Conservation (phyloP, 2,888 invertebrate genomes). For the Rambutsinella grinnellia region DNA sequence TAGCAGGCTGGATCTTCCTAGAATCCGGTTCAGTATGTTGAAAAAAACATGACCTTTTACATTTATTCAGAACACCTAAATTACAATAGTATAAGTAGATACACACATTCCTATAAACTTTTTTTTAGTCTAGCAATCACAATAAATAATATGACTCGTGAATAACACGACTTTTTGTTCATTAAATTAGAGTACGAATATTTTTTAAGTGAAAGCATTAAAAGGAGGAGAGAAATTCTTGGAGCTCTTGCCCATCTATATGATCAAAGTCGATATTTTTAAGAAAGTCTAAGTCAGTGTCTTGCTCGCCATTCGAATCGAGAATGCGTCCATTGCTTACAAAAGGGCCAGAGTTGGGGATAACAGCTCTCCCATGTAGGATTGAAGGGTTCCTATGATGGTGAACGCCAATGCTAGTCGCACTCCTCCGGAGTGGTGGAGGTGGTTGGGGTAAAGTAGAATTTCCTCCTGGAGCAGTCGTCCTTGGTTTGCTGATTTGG, state of each 20-base stretch:
- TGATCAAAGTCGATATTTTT: slow-evolving; percentile 46
- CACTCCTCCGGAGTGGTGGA: slow-evolving; percentile 23
- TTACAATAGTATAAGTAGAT: no score
- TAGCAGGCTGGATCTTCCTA: no score
- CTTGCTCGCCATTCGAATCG: slow-evolving; percentile 41
- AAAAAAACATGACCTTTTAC: background rate
- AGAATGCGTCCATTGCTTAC: background rate
- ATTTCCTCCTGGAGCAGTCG: slow-evolving; percentile 8
- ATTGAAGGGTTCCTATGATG: background rate
- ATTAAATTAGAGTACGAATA: background rate
- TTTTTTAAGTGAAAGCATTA: slow-evolving; percentile 8
- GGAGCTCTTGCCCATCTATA: slow-evolving; percentile 55
- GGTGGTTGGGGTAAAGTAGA: slow-evolving; percentile 20
- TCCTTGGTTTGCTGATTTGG: background rate
- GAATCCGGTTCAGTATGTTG: no score
- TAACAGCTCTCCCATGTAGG: background rate
- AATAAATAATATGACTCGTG: background rate
- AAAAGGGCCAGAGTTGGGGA: background rate
- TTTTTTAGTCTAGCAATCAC: background rate
- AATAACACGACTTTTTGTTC: background rate
- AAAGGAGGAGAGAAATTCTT: slow-evolving; percentile 51
- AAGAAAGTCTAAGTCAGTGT: slow-evolving; percentile 50
- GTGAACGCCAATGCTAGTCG: slow-evolving; percentile 26
- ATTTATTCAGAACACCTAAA: no score
- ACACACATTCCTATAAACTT: background rate